Conservation (phyloP, 2,888 invertebrate species). For the Drosophila multiciliata region DNA sequence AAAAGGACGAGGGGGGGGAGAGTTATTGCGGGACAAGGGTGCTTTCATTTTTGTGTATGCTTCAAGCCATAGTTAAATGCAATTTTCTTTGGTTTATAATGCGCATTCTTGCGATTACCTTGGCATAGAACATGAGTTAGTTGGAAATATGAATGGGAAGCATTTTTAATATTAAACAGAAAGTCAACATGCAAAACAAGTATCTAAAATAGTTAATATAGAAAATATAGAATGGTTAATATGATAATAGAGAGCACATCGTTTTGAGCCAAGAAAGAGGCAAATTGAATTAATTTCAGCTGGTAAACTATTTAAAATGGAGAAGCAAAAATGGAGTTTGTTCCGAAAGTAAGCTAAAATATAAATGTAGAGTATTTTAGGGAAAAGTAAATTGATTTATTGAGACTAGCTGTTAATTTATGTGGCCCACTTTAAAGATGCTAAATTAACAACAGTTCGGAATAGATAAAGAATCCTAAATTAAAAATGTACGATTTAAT, state of each 20-base stretch:
- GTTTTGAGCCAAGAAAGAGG: background rate
- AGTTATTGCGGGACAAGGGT: background rate
- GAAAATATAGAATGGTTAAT: background rate
- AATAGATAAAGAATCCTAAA: background rate
- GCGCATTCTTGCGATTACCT: background rate
- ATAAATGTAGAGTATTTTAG: background rate
- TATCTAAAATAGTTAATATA: no score
- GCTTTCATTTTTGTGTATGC: background rate
- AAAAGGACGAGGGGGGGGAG: background rate
- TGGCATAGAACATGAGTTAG: background rate
- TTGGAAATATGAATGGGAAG: background rate
- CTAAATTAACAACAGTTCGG: background rate
- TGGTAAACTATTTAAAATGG: background rate
- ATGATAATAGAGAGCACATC: background rate
- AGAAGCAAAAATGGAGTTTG: background rate
- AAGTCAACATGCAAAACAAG: background rate
- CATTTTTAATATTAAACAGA: background rate
- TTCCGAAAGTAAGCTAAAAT: background rate
- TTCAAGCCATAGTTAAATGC: background rate
- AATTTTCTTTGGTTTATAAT: constrained; percentile 5
- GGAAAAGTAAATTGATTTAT: background rate
- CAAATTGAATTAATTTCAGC: background rate
- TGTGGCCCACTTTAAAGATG: background rate
- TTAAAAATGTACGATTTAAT: constrained; percentile 11
- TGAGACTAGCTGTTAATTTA: background rate